A percentile compares a stretch with the other conserved stretches of the same genome.
Evolutionary conservation across 2,888 invertebrate species (phyloP).

Genomic region (Lasioglossum leucozonium): DNA sequence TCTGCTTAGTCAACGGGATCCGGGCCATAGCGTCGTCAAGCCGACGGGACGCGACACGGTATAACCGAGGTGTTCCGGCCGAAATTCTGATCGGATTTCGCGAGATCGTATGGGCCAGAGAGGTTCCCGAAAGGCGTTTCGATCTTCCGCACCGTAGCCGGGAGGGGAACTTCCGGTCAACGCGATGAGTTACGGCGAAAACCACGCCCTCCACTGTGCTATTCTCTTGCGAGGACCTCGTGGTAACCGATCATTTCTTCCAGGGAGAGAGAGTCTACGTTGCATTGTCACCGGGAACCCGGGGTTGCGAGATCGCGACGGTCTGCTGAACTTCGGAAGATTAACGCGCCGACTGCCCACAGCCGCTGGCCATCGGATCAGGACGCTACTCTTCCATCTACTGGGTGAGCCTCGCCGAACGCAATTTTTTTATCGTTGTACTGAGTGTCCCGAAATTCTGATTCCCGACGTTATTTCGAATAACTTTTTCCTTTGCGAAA

Average conservation of each 20-base stretch:
- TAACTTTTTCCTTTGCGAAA: too few relatives aligned
- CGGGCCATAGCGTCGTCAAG: conserved; percentile 13
- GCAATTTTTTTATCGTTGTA: too few relatives aligned
- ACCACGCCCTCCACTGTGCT: conserved; percentile 37
- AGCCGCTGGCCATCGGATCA: neutral
- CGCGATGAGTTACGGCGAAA: conserved; percentile 56
- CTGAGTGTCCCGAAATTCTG: too few relatives aligned
- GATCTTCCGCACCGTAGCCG: neutral
- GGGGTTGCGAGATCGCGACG: conserved; percentile 1
- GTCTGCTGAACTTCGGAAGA: neutral
- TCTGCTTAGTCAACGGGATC: conserved; percentile 36
- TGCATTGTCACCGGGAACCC: conserved; percentile 2
- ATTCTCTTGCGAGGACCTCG: conserved; percentile 34
- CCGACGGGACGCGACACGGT: too few relatives aligned
- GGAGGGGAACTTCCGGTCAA: conserved; percentile 58
- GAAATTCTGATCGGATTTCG: conserved; percentile 45
- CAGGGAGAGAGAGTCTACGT: neutral
- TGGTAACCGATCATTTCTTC: conserved; percentile 46
- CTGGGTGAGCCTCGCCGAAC: neutral
- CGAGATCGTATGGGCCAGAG: neutral
- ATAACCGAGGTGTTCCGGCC: conserved; percentile 27
- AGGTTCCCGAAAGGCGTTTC: neutral
- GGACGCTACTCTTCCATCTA: neutral
- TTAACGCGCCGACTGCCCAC: neutral
- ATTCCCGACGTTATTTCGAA: too few relatives aligned